A percentile compares a stretch with the other conserved stretches of the same genome.
These are phyloP conservation scores for Brenthis daphne DNA, from an alignment of 2,888 invertebrate genomes.

Conservation along the genomic window DNA sequence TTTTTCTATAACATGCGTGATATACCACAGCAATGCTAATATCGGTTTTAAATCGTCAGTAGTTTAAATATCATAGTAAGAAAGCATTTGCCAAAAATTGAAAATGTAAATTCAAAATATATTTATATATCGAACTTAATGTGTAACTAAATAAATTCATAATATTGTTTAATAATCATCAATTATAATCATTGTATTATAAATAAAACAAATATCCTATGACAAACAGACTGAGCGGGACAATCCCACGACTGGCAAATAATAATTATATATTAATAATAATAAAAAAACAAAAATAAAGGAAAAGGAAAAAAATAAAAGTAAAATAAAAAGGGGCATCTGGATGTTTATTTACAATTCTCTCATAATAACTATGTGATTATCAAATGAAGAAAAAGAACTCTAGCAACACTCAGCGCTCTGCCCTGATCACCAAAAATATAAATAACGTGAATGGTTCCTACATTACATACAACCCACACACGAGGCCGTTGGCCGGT, in stretches of 20 bases:
- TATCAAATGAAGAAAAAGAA: conserved; percentile 75
- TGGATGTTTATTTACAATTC: conserved; percentile 82
- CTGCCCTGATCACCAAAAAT: conserved; percentile 71
- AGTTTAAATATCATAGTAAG: background rate
- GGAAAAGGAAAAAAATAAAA: conserved; percentile 63
- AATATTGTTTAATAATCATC: too few relatives aligned
- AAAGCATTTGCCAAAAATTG: background rate
- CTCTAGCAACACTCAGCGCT: conserved; percentile 70
- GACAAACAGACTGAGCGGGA: conserved; percentile 43
- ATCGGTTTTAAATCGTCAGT: conserved; percentile 46
- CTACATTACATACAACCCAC: conserved; percentile 71
- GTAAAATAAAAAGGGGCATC: conserved; percentile 79
- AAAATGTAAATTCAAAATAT: conserved; percentile 2
- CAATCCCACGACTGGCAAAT: conserved; percentile 48
- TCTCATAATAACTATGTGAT: conserved; percentile 77
- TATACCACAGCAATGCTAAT: conserved; percentile 29
- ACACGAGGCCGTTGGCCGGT: conserved; percentile 43
- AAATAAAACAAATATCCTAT: background rate
- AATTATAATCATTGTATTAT: too few relatives aligned
- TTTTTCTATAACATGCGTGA: background rate
- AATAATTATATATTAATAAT: background rate
- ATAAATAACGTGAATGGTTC: conserved; percentile 72
- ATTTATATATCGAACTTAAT: background rate
- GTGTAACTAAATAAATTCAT: too few relatives aligned
- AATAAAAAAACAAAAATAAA: conserved; percentile 29